Evolutionary conservation across 2,888 invertebrate species (phyloP).

Genomic region (Marronus borbonicus): DNA sequence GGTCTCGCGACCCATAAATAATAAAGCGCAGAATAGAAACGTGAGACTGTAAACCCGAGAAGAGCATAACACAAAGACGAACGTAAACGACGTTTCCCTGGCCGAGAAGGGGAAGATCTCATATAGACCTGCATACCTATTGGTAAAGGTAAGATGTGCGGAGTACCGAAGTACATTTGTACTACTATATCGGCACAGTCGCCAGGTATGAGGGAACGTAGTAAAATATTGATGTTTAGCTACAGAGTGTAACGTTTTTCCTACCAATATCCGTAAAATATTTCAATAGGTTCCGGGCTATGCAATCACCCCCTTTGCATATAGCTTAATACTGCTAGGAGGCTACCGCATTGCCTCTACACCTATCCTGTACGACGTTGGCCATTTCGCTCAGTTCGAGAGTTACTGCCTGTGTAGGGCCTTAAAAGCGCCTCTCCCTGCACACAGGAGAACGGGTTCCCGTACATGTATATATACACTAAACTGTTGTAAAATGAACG

Average conservation of each 20-base stretch:
- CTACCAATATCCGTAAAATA: slow-evolving; percentile 52
- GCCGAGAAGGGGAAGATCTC: slow-evolving; percentile 17
- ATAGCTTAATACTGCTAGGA: slow-evolving; percentile 53
- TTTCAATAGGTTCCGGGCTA: slow-evolving; percentile 52
- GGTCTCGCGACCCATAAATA: slow-evolving; percentile 46
- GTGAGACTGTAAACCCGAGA: slow-evolving; percentile 42
- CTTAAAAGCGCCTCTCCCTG: slow-evolving; percentile 65
- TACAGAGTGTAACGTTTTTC: slow-evolving; percentile 41
- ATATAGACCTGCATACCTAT: neutral
- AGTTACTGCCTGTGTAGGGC: slow-evolving; percentile 61
- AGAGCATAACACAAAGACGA: slow-evolving; percentile 27
- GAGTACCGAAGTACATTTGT: slow-evolving; percentile 28
- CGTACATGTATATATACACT: slow-evolving; percentile 60
- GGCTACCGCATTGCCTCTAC: slow-evolving; percentile 60
- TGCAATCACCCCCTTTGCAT: slow-evolving; percentile 57
- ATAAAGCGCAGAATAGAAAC: slow-evolving; percentile 42
- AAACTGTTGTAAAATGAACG: slow-evolving; percentile 71
- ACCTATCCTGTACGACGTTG: slow-evolving; percentile 66
- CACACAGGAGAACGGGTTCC: slow-evolving; percentile 61
- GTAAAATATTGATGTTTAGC: slow-evolving; percentile 47
- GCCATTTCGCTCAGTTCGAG: slow-evolving; percentile 65
- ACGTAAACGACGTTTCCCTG: slow-evolving; percentile 18
- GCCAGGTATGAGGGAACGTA: slow-evolving; percentile 32
- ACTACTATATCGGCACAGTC: slow-evolving; percentile 8
- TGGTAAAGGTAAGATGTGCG: slow-evolving; percentile 17